Evolutionary conservation across 2,797 vertebrate genomes (phyloP).

Genomic region (Aulostomus chinensis): DNA sequence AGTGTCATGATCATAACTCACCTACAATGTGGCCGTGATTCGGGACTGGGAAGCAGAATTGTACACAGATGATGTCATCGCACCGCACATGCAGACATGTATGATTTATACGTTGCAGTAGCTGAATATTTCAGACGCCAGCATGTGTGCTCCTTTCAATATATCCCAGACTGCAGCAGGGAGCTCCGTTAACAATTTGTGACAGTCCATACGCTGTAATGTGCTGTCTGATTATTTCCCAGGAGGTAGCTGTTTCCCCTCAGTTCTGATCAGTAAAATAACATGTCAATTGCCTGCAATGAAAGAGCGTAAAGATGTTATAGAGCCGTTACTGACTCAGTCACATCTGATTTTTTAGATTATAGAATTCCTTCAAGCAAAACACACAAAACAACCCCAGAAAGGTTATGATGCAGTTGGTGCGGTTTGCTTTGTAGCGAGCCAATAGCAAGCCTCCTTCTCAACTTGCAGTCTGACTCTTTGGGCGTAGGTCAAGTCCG

Average conservation of each 20-base stretch:
- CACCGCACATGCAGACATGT: too few relatives aligned
- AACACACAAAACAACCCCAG: neutral
- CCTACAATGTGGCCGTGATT: neutral
- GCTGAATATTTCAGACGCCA: conserved; percentile 41
- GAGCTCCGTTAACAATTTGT: conserved; percentile 23
- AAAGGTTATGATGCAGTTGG: too few relatives aligned
- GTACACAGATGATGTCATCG: conserved; percentile 17
- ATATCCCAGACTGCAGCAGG: conserved; percentile 20
- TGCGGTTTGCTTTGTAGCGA: too few relatives aligned
- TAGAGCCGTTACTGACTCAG: neutral
- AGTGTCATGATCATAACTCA: neutral
- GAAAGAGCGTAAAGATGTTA: neutral
- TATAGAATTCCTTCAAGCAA: neutral
- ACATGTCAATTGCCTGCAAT: conserved; percentile 9
- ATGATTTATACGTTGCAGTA: too few relatives aligned
- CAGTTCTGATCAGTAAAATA: conserved; percentile 21
- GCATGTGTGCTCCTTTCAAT: conserved; percentile 6
- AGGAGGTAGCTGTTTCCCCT: neutral
- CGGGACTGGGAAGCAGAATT: neutral
- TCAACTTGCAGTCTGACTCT: too few relatives aligned
- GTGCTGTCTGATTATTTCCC: conserved; percentile 19
- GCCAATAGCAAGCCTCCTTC: too few relatives aligned
- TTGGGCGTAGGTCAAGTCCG: too few relatives aligned
- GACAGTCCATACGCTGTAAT: conserved; percentile 15
- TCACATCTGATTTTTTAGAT: neutral